phyloP scores from a whole-genome alignment of 2,797 vertebrate genomes.

The Cyprinodon diabolis region DNA sequence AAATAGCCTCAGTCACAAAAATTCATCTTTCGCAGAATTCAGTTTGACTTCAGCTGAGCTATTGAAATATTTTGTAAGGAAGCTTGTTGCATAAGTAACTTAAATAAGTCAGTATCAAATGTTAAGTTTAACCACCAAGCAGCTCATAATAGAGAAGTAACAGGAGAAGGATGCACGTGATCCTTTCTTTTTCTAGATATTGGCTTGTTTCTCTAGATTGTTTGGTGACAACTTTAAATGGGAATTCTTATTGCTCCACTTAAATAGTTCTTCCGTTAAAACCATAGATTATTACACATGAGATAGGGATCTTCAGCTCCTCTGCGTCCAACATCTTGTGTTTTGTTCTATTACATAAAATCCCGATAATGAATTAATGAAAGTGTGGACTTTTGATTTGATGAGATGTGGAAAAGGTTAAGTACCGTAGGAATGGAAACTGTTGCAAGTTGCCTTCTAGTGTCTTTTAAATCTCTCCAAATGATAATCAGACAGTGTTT shows the following conservation, averaged over 20 bases:
- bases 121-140: slow-evolving; percentile 6
- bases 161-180: not conserved
- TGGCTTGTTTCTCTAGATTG: not conserved
- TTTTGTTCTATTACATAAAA: not conserved
- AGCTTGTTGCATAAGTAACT: slow-evolving; percentile 30
- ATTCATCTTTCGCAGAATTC: slow-evolving; percentile 22
- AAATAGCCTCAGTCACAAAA: slow-evolving; percentile 19
- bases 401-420: not conserved
- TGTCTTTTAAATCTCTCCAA: not conserved
- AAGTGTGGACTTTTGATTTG: not conserved
- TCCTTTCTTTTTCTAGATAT: not conserved
- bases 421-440: too few relatives aligned
- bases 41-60: slow-evolving; percentile 29
- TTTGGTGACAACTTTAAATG: not conserved
- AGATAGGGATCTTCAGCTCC: not conserved
- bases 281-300: not conserved
- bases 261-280: not conserved
- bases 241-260: not conserved
- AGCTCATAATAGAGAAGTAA: not conserved
- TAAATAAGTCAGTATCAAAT: slow-evolving; percentile 3
- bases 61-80: slow-evolving; percentile 41
- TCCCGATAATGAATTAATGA: not conserved
- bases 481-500: not conserved
- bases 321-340: not conserved
- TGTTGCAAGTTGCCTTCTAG: not conserved